phyloP scores from a whole-genome alignment of 2,888 invertebrate species.

The Drosophila lacicola region DNA sequence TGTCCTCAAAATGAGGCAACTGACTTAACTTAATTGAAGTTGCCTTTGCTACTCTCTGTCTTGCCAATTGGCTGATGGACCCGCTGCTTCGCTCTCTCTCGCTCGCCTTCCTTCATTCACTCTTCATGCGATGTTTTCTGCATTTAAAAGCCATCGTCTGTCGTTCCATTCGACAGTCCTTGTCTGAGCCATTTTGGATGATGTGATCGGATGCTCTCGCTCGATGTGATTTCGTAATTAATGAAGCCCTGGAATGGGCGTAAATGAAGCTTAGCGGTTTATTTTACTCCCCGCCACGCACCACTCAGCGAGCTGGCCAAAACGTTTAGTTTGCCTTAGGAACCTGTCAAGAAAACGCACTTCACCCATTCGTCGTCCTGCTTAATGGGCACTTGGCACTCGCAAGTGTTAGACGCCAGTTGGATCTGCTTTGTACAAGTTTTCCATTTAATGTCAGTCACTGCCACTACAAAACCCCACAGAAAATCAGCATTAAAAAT shows the following conservation, averaged over 20 bases:
- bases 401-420: slow-evolving; percentile 19
- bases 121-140: slow-evolving; percentile 43
- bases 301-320: slow-evolving; percentile 37
- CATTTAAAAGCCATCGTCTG: slow-evolving; percentile 56
- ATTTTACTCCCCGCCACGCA: slow-evolving; percentile 18
- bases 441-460: slow-evolving; percentile 28
- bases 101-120: not conserved
- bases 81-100: not conserved
- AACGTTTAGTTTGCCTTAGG: slow-evolving; percentile 26
- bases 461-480: slow-evolving; percentile 19
- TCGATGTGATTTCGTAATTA: slow-evolving; percentile 76
- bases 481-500: slow-evolving; percentile 12
- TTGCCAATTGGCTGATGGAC: slow-evolving; percentile 41
- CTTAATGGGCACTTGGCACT: slow-evolving; percentile 28
- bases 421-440: slow-evolving; percentile 13
- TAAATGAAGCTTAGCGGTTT: slow-evolving; percentile 70
- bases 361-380: slow-evolving; percentile 28
- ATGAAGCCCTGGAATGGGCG: slow-evolving; percentile 64
- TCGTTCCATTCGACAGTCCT: slow-evolving; percentile 27
- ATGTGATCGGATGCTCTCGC: slow-evolving; percentile 73
- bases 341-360: slow-evolving; percentile 45
- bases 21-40: slow-evolving; percentile 81
- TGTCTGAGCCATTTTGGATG: slow-evolving; percentile 43
- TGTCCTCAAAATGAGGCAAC: slow-evolving; percentile 76
- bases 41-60: slow-evolving; percentile 49